A percentile compares a stretch with the other conserved stretches of the same genome.
These are phyloP conservation scores for Hofmannophila pseudospretella DNA, from an alignment of 2,888 invertebrate species.

Conservation along the genomic window DNA sequence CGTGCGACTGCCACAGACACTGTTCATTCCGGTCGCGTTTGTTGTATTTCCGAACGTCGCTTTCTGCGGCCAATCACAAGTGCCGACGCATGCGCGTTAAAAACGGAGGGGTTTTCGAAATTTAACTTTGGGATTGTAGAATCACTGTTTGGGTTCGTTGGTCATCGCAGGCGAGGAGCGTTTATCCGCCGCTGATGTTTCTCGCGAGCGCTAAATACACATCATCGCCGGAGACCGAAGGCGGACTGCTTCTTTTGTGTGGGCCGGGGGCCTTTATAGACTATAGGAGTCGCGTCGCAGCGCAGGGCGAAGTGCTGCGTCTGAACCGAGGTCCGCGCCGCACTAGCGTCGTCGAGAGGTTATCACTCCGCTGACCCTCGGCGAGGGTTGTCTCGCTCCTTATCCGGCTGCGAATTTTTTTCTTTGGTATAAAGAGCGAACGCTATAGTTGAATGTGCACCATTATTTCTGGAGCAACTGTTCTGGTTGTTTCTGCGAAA, in stretches of 20 bases:
- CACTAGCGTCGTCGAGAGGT: slow-evolving; percentile 37
- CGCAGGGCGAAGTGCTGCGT: slow-evolving; percentile 59
- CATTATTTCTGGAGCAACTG: too few species aligned
- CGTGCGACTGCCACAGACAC: slow-evolving; percentile 50
- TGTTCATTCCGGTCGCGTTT: slow-evolving; percentile 57
- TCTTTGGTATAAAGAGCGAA: slow-evolving; percentile 10
- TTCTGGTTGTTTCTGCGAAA: too few species aligned
- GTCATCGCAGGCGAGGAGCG: slow-evolving; percentile 44
- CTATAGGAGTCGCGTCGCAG: slow-evolving; percentile 47
- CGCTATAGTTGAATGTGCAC: too few species aligned
- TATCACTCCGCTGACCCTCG: slow-evolving; percentile 53
- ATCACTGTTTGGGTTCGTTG: slow-evolving; percentile 39
- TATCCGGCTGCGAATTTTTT: slow-evolving; percentile 34
- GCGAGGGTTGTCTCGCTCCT: slow-evolving; percentile 37
- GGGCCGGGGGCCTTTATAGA: slow-evolving; percentile 67
- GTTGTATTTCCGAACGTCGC: slow-evolving; percentile 41
- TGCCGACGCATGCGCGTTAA: slow-evolving; percentile 56
- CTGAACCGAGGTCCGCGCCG: slow-evolving; percentile 45
- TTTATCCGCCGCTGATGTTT: slow-evolving; percentile 31
- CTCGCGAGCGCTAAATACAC: slow-evolving; percentile 43
- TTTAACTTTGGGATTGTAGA: slow-evolving; percentile 19
- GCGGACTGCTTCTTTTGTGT: slow-evolving; percentile 65
- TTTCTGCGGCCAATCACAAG: slow-evolving; percentile 62
- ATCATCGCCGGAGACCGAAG: slow-evolving; percentile 63
- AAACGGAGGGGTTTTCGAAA: slow-evolving; percentile 54